Conservation (phyloP, 23 tunicate genomes). For the Halocynthia aurantium region DNA sequence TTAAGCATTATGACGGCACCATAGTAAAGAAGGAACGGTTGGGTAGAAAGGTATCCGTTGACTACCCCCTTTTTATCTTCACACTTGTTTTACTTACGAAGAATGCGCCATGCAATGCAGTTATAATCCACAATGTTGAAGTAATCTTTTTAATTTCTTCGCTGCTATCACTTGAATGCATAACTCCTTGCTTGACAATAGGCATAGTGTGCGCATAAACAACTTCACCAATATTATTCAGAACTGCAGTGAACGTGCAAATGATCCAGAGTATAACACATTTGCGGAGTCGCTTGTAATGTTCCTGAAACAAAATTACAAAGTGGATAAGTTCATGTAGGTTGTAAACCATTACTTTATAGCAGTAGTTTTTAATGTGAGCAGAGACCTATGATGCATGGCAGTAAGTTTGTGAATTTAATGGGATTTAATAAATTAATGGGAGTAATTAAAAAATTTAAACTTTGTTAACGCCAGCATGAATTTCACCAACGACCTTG, state of each 20-base stretch:
- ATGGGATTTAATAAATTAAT: too few relatives aligned
- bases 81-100: constrained; percentile 43
- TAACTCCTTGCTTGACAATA: neutral
- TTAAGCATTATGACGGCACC: too few relatives aligned
- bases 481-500: too few relatives aligned
- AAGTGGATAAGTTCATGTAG: too few relatives aligned
- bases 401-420: too few relatives aligned
- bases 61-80: too few relatives aligned
- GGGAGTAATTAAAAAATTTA: neutral
- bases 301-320: constrained; percentile 40
- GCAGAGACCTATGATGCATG: too few relatives aligned
- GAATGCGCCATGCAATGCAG: constrained; percentile 45
- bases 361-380: neutral
- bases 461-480: neutral
- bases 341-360: too few relatives aligned
- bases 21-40: too few relatives aligned
- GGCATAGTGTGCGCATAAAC: constrained; percentile 57
- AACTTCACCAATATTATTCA: constrained; percentile 73
- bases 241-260: constrained; percentile 28
- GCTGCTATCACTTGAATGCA: constrained; percentile 14
- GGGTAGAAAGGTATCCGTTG: too few relatives aligned
- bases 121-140: constrained; percentile 56
- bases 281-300: constrained; percentile 45
- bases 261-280: constrained; percentile 55
- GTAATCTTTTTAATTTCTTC: constrained; percentile 9